These are phyloP conservation scores for Phaethornis superciliosus DNA, from an alignment of 2,113 vertebrate species.

Conservation along the genomic window DNA sequence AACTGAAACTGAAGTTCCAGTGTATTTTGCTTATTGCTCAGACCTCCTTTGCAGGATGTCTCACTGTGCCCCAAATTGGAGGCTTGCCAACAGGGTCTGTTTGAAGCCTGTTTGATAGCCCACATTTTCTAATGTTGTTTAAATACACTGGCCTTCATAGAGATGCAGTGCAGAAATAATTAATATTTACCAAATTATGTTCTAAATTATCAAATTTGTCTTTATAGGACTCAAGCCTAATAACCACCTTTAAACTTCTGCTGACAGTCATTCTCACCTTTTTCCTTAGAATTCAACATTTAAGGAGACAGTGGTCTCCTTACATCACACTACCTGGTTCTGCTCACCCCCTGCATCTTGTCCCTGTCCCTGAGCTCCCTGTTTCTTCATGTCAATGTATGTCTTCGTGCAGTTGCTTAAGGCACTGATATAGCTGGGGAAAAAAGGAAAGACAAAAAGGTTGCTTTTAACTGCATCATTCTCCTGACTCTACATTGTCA, in stretches of 20 bases:
- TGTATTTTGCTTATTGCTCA: slow-evolving; percentile 9
- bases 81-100: background rate
- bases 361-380: background rate
- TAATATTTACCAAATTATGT: background rate
- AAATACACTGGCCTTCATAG: background rate
- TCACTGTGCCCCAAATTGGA: background rate
- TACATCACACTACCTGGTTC: background rate
- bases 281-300: background rate
- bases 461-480: background rate
- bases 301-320: background rate
- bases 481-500: background rate
- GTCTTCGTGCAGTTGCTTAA: background rate
- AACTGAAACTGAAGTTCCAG: slow-evolving; percentile 31
- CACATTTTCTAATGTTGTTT: background rate
- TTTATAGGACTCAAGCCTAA: background rate
- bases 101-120: background rate
- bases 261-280: background rate
- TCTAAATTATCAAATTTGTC: background rate
- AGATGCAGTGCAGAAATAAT: background rate
- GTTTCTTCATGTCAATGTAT: background rate
- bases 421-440: background rate
- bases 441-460: background rate
- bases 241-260: background rate
- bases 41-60: background rate
- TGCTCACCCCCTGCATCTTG: background rate